phyloP scores from a whole-genome alignment of 2,888 invertebrate species.

The Machimus rusticus region DNA sequence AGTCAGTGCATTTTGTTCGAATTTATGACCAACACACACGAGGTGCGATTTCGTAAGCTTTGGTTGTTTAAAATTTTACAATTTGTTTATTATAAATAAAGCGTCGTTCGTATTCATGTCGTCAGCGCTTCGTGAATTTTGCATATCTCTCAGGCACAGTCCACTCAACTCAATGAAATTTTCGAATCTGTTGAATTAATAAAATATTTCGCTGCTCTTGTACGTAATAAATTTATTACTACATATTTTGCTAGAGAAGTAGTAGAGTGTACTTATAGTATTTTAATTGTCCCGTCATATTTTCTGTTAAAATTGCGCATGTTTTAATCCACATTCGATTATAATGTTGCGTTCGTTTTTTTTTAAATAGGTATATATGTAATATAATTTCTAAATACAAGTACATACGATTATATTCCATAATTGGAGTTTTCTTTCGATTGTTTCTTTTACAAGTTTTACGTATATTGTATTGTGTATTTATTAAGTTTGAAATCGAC shows the following conservation, averaged over 20 bases:
- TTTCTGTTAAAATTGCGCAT: no score
- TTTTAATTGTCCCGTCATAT: no score
- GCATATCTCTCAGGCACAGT: not conserved
- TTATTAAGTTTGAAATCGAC: no score
- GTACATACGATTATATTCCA: no score
- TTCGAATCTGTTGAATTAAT: not conserved
- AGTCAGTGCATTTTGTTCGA: not conserved
- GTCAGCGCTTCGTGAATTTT: not conserved
- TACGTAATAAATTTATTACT: not conserved
- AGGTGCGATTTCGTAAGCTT: not conserved
- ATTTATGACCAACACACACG: not conserved
- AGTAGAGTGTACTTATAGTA: not conserved
- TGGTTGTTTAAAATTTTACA: not conserved
- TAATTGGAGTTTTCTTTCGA: no score
- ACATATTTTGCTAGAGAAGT: not conserved
- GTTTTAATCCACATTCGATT: no score
- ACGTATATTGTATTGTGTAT: no score
- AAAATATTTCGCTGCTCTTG: not conserved
- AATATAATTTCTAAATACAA: no score
- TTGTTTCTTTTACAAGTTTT: no score
- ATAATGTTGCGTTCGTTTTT: no score
- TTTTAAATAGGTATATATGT: no score
- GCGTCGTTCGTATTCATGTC: not conserved
- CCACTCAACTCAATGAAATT: not conserved
- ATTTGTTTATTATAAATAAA: not conserved